phyloP scores from a whole-genome alignment of 2,888 invertebrate genomes.

The Anthoptus insignis region DNA sequence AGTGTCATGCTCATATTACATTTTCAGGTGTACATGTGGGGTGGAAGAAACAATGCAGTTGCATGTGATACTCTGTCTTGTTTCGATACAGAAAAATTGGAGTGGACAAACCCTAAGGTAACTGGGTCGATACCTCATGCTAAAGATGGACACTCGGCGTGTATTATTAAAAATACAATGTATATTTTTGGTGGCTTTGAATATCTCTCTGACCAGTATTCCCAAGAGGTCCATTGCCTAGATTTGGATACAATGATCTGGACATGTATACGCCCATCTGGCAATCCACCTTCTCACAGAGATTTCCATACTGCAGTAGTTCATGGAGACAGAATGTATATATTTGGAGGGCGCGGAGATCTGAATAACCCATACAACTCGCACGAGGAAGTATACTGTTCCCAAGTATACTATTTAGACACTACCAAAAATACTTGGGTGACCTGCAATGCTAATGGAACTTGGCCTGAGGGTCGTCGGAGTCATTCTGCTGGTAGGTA shows the following conservation, averaged over 20 bases:
- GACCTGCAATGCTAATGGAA: conserved; percentile 86
- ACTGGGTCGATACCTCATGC: conserved; percentile 92
- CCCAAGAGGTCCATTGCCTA: conserved; percentile 92
- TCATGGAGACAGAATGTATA: conserved; percentile 93
- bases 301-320: conserved; percentile 97
- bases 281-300: conserved; percentile 90
- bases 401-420: conserved; percentile 92
- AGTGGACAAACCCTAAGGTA: conserved; percentile 90
- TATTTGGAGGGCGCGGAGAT: conserved; percentile 97
- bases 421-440: conserved; percentile 91
- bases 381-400: conserved; percentile 92
- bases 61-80: conserved; percentile 94
- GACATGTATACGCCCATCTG: conserved; percentile 88
- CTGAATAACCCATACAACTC: conserved; percentile 81
- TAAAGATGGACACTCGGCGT: conserved; percentile 97
- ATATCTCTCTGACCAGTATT: conserved; percentile 93
- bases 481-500: conserved; percentile 97
- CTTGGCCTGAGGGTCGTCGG: conserved; percentile 92
- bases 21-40: conserved; percentile 93
- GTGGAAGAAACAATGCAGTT: conserved; percentile 95
- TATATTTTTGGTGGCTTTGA: conserved; percentile 97
- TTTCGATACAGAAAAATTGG: conserved; percentile 91
- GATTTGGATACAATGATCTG: conserved; percentile 92
- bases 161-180: conserved; percentile 93
- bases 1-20: no score